Base-by-base conservation (phyloP, 2,888 invertebrate species). In the Camponotus fellah region DNA sequence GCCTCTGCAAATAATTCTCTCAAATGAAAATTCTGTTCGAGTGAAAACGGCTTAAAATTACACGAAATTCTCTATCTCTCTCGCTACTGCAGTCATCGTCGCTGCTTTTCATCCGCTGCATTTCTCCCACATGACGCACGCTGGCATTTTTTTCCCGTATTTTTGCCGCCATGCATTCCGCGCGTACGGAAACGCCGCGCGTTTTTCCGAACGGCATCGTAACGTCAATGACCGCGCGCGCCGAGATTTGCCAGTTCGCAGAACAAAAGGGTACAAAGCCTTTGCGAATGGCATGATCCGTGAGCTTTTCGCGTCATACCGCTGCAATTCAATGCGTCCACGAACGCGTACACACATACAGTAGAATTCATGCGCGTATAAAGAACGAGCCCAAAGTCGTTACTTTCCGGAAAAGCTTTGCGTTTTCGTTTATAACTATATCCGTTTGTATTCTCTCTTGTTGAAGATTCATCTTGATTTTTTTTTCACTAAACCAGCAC, bases 251-350 rank as follows among this genome's bases (percentile, higher is more conserved):
- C 77, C 77, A 58, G 77, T 58, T 56, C 53, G 62, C 14, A 65
- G 77, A 85, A 80, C 84, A 86, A 86, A 86, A 84, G 81, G 43
- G 62, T 83, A 76, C 71, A 77, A 77, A 83, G 86, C 77, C 66
- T 82, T 64, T 82, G 46, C 60, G 40, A 77, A 69, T 77, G 75
- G 66, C 68, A 65, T 68, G 68, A 83, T 85, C 43, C 74, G 40
- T 21, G 76, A 85, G 46, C 72, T 72, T 80, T 80, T 72, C 60
- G 71, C 79, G 12, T 69, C 43, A 43, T 58, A n/a, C 46, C 21
- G 75, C 46, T 66, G 58, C 21, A 14, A 60, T 60, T 74, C 40
- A 26, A 58, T 49, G 21, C 26, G 32, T 17, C 34, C 53, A 8
- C 71, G 37, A 74, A 75, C 64, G 53, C 49, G 10, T 49, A n/a